Conservation (phyloP, 2,797 vertebrate genomes). For the Threskiornis aethiopicus region DNA sequence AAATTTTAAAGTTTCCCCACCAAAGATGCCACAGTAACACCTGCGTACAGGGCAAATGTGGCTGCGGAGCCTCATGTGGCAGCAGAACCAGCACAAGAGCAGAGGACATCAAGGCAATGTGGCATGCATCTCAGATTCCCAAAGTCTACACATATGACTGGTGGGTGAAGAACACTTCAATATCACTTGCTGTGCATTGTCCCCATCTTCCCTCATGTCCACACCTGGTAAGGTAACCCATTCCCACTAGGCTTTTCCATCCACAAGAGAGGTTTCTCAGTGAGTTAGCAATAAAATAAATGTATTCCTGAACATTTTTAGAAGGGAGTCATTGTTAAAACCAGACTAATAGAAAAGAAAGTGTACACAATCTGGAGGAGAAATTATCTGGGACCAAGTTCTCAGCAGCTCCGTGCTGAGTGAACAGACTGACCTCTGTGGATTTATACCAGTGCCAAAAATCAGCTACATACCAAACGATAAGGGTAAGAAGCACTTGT, state of each 20-base stretch:
- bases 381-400: neutral
- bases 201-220: neutral
- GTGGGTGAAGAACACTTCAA: neutral
- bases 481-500: neutral
- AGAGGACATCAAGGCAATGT: neutral
- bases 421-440: neutral
- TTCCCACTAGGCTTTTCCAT: neutral
- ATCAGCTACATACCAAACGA: fast-evolving
- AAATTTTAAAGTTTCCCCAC: neutral
- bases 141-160: neutral
- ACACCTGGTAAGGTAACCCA: fast-evolving
- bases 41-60: neutral
- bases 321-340: neutral
- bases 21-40: neutral
- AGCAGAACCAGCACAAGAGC: neutral
- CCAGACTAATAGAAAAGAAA: neutral
- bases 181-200: neutral
- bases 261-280: neutral
- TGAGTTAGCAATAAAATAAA: neutral
- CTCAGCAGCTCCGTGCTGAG: neutral
- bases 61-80: neutral
- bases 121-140: neutral
- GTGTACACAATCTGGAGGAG: neutral
- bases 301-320: neutral
- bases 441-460: neutral